A percentile compares a stretch with the other conserved stretches of the same genome.
phyloP scores from a whole-genome alignment of 2,888 invertebrate genomes.

The Dysmachus trigonus region DNA sequence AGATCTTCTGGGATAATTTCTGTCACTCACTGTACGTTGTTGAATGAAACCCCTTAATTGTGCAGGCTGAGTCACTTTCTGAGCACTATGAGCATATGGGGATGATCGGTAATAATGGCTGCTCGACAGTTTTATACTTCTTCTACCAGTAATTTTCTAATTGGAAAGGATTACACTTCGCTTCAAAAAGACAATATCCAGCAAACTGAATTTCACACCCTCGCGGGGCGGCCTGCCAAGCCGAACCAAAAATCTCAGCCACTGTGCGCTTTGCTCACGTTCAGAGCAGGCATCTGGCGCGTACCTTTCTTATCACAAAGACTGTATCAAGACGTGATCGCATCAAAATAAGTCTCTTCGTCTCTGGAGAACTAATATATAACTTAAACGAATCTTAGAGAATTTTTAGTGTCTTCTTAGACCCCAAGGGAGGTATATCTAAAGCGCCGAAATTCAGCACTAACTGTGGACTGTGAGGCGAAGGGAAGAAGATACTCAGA shows the following conservation, averaged over 20 bases:
- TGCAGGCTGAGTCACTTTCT: neutral
- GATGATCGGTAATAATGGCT: neutral
- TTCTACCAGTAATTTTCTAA: neutral
- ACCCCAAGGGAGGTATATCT: constrained; percentile 39
- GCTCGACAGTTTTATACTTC: neutral
- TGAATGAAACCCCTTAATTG: neutral
- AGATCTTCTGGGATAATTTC: neutral
- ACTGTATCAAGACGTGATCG: constrained; percentile 18
- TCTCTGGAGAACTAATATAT: constrained; percentile 24
- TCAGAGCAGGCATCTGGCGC: neutral
- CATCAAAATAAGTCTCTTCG: neutral
- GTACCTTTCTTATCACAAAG: constrained; percentile 40
- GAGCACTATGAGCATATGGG: neutral
- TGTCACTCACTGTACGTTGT: neutral
- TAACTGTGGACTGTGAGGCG: neutral
- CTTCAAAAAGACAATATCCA: neutral
- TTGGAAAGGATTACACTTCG: neutral
- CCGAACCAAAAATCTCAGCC: neutral
- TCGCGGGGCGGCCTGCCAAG: neutral
- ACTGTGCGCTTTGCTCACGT: neutral
- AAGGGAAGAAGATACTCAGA: constrained; percentile 9
- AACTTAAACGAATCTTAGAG: constrained; percentile 23
- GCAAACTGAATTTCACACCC: neutral
- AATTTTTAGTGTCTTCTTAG: constrained; percentile 41
- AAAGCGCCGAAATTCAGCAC: neutral